Percentiles rank a stretch among this genome's conserved stretches.
These are phyloP conservation scores for Paramisgurnus dabryanus DNA, from an alignment of 2,113 vertebrate species.

Conservation along the genomic window DNA sequence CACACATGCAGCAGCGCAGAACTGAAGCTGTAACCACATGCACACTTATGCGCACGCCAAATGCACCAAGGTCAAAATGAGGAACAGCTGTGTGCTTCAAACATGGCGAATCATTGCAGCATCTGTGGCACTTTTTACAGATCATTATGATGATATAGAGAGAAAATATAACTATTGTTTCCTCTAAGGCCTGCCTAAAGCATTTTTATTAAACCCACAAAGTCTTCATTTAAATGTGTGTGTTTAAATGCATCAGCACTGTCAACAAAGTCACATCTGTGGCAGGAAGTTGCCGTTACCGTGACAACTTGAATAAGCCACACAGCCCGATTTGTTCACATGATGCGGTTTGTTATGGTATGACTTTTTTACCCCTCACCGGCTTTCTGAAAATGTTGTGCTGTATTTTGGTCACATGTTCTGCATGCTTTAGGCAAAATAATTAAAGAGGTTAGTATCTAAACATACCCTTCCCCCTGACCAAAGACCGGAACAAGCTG, in stretches of 20 bases:
- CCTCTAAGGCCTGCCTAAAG: too few relatives aligned
- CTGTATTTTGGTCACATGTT: neutral
- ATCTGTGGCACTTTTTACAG: neutral
- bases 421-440: slow-evolving; percentile 2
- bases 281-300: neutral
- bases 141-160: neutral
- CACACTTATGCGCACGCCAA: neutral
- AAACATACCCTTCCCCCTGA: slow-evolving; percentile 7
- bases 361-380: neutral
- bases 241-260: neutral
- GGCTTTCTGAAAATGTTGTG: neutral
- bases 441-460: slow-evolving; percentile 23
- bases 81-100: slow-evolving; percentile 9
- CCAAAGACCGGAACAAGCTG: slow-evolving; percentile 20
- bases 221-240: neutral
- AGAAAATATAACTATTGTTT: neutral
- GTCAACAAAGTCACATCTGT: neutral
- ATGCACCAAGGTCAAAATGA: neutral
- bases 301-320: neutral
- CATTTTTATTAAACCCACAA: too few relatives aligned
- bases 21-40: neutral
- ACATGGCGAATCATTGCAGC: neutral
- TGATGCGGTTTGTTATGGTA: neutral
- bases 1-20: neutral
- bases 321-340: neutral